These are phyloP conservation scores for Smithornis capensis DNA, from an alignment of 2,113 vertebrate species.

Conservation along the genomic window DNA sequence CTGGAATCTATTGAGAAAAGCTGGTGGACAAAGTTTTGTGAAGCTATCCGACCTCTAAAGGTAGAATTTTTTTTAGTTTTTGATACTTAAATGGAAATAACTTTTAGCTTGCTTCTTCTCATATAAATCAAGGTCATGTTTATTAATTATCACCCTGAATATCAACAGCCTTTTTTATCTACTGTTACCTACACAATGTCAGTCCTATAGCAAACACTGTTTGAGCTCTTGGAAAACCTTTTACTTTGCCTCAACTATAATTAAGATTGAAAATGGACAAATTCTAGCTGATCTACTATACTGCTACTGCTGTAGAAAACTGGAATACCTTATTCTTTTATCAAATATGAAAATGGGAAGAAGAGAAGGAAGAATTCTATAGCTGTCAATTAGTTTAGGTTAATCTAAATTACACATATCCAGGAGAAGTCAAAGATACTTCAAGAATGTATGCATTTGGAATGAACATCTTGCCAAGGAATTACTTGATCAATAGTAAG, in stretches of 20 bases:
- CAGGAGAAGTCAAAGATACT: neutral
- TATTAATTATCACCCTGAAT: neutral
- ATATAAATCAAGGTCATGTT: neutral
- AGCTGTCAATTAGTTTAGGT: neutral
- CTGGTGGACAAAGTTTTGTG: slow-evolving; percentile 91
- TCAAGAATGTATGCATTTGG: neutral
- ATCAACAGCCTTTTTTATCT: neutral
- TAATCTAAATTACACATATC: neutral
- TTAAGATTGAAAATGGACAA: neutral
- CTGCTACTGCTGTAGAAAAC: neutral
- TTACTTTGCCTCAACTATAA: neutral
- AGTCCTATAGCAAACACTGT: neutral
- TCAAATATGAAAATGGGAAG: neutral
- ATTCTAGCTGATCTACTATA: neutral
- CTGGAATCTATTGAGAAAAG: slow-evolving; percentile 90
- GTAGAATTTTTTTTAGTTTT: slow-evolving; percentile 60
- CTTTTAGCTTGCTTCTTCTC: neutral
- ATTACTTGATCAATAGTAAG: neutral
- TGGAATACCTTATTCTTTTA: neutral
- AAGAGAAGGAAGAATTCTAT: neutral
- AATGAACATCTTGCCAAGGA: neutral
- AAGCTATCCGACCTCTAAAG: slow-evolving; percentile 89
- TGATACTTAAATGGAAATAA: neutral
- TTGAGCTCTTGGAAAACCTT: neutral
- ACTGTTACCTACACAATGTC: neutral